A percentile compares a stretch with the other conserved stretches of the same genome.
Conservation (phyloP, 2,113 vertebrate genomes). For the Poeciliopsis retropinna region DNA sequence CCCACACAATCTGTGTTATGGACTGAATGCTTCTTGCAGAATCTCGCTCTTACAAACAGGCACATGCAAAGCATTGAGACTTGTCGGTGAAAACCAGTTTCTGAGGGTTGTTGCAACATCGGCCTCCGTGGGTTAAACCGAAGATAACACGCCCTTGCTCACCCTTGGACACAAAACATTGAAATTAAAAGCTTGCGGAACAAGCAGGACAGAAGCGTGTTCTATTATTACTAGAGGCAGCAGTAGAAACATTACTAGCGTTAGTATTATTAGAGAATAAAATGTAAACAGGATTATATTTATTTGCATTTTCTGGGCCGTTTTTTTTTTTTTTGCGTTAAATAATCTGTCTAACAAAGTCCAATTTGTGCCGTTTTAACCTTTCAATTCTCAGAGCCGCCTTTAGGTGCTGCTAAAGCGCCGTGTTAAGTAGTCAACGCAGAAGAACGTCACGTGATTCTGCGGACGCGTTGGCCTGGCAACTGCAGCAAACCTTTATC, state of each 20-base stretch:
- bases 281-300: too few relatives aligned
- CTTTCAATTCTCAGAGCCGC: background rate
- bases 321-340: too few relatives aligned
- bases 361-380: too few relatives aligned
- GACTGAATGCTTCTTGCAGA: background rate
- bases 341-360: too few relatives aligned
- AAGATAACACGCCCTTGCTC: background rate
- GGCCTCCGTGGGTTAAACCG: too few relatives aligned
- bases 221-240: background rate
- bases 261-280: too few relatives aligned
- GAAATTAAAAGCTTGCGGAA: too few relatives aligned
- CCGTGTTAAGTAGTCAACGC: background rate
- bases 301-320: too few relatives aligned
- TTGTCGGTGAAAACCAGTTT: conserved; percentile 10
- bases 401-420: conserved; percentile 35
- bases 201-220: background rate
- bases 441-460: conserved; percentile 51
- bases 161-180: background rate
- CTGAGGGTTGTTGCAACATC: background rate
- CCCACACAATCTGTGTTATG: background rate
- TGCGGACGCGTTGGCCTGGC: conserved; percentile 58
- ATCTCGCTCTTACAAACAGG: background rate
- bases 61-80: background rate
- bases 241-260: too few relatives aligned
- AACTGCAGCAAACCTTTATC: conserved; percentile 49